phyloP scores from a whole-genome alignment of 2,113 vertebrate species.

The Microcebus ravelobensis region DNA sequence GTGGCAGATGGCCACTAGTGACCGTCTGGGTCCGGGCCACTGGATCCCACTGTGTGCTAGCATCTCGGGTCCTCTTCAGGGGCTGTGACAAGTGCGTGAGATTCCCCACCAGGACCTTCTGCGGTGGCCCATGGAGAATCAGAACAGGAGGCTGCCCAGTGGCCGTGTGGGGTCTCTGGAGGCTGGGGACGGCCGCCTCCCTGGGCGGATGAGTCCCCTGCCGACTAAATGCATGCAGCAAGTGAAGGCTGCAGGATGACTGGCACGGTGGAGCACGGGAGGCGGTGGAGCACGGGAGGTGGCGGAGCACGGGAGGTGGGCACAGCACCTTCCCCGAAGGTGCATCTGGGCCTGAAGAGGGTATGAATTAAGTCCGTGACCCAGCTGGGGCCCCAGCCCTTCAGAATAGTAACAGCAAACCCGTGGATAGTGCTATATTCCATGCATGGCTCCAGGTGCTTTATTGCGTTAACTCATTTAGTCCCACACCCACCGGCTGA shows the following conservation, averaged over 20 bases:
- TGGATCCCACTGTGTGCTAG: neutral
- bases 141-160: neutral
- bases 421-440: too few species aligned
- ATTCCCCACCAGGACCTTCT: neutral
- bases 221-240: neutral
- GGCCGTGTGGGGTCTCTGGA: neutral
- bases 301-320: neutral
- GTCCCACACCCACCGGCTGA: neutral
- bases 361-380: neutral
- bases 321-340: neutral
- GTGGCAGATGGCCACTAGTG: neutral
- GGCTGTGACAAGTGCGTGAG: neutral
- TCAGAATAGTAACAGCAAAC: too few species aligned
- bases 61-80: neutral
- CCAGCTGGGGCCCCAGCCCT: neutral
- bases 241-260: neutral
- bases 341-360: neutral
- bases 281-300: accelerated
- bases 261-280: accelerated
- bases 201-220: neutral
- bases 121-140: neutral
- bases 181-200: neutral
- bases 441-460: accelerated
- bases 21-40: neutral
- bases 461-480: neutral